These are phyloP conservation scores for Ovis aries DNA, from an alignment of 2,113 vertebrate species.

Conservation along the genomic window DNA sequence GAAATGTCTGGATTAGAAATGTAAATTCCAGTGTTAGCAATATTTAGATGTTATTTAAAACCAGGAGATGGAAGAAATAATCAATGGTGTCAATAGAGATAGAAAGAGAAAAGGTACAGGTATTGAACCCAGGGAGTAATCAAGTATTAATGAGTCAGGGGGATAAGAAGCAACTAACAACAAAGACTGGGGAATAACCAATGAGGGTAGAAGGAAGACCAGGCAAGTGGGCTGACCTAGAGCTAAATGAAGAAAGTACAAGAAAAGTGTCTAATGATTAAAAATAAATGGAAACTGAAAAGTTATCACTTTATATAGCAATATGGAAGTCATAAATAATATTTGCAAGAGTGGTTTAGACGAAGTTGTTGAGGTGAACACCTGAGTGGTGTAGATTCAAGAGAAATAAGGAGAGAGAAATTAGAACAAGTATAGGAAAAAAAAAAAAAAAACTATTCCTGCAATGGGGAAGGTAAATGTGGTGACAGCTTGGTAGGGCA, in stretches of 20 bases:
- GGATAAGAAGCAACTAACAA: not conserved
- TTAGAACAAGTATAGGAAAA: not conserved
- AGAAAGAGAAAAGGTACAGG: not conserved
- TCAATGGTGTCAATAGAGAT: not conserved
- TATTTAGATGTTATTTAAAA: not conserved
- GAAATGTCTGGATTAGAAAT: not conserved
- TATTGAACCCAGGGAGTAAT: not conserved
- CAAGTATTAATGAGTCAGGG: not conserved
- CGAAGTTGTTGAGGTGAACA: not conserved
- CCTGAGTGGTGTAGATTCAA: not conserved
- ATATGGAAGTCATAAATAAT: not conserved
- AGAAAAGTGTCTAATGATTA: not conserved
- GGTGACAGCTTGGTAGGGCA: not conserved
- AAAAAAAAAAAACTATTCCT: not conserved
- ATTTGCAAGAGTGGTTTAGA: not conserved
- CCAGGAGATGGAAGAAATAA: not conserved
- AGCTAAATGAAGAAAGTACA: not conserved
- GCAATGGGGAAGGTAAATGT: not conserved
- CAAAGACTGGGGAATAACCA: not conserved
- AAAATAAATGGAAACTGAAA: not conserved
- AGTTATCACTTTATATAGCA: not conserved
- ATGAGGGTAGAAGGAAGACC: not conserved
- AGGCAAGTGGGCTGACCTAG: not conserved
- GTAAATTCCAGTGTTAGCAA: not conserved
- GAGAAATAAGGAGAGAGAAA: not conserved